A percentile compares a stretch with the other conserved stretches of the same genome.
phyloP scores from a whole-genome alignment of 2,797 vertebrate genomes.

The Phaenicophaeus curvirostris region DNA sequence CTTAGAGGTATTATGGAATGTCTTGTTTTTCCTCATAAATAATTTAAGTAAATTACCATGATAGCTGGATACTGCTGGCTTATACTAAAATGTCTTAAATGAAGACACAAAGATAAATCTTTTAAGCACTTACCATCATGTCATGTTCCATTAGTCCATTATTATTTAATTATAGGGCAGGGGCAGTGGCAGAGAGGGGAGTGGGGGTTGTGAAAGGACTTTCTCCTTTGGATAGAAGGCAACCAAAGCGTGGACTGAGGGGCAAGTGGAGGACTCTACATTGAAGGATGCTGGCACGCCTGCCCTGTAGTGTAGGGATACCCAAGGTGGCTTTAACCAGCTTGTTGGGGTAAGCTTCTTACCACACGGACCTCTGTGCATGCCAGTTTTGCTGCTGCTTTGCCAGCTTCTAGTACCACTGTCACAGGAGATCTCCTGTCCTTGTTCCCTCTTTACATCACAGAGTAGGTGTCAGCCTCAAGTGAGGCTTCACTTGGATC shows the following conservation, averaged over 20 bases:
- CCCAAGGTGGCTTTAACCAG: neutral
- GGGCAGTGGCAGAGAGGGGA: neutral
- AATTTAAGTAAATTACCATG: conserved; percentile 66
- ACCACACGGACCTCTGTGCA: neutral
- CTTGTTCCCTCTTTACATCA: neutral
- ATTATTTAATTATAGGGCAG: neutral
- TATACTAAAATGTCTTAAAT: conserved; percentile 65
- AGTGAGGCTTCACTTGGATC: neutral
- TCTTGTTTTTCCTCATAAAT: conserved; percentile 74
- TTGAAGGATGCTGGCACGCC: neutral
- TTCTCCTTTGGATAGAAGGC: neutral
- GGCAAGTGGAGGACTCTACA: neutral
- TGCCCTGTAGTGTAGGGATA: neutral
- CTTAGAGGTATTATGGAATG: conserved; percentile 55
- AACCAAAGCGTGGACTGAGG: neutral
- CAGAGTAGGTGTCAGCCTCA: neutral
- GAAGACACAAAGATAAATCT: conserved; percentile 39
- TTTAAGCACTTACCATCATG: conserved; percentile 37
- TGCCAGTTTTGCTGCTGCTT: neutral
- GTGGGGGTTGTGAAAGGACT: neutral
- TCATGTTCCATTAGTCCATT: conserved; percentile 40
- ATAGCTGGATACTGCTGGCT: conserved; percentile 53
- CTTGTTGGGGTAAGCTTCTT: neutral
- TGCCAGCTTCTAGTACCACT: neutral
- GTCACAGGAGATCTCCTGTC: neutral